These are phyloP conservation scores for Microchirus variegatus DNA, from an alignment of 2,797 vertebrate species.

Conservation along the genomic window DNA sequence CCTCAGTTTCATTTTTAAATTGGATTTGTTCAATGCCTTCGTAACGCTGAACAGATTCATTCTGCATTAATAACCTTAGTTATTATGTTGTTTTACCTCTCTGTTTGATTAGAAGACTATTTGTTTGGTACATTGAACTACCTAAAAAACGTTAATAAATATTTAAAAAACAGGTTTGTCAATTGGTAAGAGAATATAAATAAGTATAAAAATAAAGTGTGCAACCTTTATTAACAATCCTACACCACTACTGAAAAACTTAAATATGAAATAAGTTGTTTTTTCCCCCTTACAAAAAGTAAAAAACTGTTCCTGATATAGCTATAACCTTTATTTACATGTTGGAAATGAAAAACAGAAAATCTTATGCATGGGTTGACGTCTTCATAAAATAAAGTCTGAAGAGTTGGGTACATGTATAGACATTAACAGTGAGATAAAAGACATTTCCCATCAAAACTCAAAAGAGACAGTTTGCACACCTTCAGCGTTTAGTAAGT, in stretches of 20 bases:
- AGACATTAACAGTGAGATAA: conserved; percentile 68
- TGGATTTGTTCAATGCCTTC: too few species aligned
- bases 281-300: conserved; percentile 12
- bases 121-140: too few species aligned
- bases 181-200: not conserved
- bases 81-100: too few species aligned
- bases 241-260: not conserved
- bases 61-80: too few species aligned
- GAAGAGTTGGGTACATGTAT: conserved; percentile 48
- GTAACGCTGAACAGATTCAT: too few species aligned
- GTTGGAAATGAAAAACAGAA: conserved; percentile 66
- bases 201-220: not conserved
- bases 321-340: conserved; percentile 86
- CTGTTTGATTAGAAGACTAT: too few species aligned
- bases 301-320: conserved; percentile 38
- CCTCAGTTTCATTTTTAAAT: too few species aligned
- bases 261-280: not conserved
- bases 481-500: conserved; percentile 68
- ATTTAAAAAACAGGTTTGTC: too few species aligned
- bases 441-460: conserved; percentile 47
- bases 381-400: conserved; percentile 58
- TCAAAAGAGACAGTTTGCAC: conserved; percentile 57
- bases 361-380: conserved; percentile 42
- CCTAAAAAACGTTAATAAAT: too few species aligned
- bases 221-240: not conserved